Percentiles rank a stretch among this genome's conserved stretches.
phyloP scores from a whole-genome alignment of 2,888 invertebrate species.

The Euplagia quadripunctaria region DNA sequence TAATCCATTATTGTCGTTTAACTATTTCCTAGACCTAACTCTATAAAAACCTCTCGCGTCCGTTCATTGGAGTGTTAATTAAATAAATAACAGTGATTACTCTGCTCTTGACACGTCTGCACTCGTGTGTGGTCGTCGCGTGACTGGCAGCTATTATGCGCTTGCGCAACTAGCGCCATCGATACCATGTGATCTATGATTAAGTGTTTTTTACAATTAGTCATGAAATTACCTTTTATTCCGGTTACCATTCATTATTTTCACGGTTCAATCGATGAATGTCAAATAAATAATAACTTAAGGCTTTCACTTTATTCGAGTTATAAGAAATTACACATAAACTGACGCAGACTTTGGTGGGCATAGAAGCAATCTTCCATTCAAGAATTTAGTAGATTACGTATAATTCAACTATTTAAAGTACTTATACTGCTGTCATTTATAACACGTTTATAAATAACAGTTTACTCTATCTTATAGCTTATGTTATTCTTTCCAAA shows the following conservation, averaged over 20 bases:
- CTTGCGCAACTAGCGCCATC: conserved; percentile 66
- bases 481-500: too few species aligned
- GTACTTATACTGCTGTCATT: too few species aligned
- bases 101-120: conserved; percentile 62
- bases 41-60: conserved; percentile 24
- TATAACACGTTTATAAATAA: too few species aligned
- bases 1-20: background rate
- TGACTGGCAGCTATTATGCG: conserved; percentile 72
- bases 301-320: conserved; percentile 30
- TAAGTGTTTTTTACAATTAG: conserved; percentile 46
- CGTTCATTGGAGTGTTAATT: conserved; percentile 59
- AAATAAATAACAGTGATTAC: conserved; percentile 71
- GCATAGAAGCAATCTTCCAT: background rate
- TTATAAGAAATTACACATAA: background rate
- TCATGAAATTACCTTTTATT: conserved; percentile 54
- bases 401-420: background rate
- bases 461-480: too few species aligned
- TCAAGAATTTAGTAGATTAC: background rate
- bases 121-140: conserved; percentile 78
- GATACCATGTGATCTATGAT: conserved; percentile 59
- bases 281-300: conserved; percentile 14
- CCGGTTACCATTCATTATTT: conserved; percentile 23
- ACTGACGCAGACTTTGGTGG: too few species aligned
- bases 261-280: conserved; percentile 28
- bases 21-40: conserved; percentile 32